These are phyloP conservation scores for Hermaeophaga mercurialis DNA, from an alignment of 2,888 invertebrate genomes.

Conservation along the genomic window DNA sequence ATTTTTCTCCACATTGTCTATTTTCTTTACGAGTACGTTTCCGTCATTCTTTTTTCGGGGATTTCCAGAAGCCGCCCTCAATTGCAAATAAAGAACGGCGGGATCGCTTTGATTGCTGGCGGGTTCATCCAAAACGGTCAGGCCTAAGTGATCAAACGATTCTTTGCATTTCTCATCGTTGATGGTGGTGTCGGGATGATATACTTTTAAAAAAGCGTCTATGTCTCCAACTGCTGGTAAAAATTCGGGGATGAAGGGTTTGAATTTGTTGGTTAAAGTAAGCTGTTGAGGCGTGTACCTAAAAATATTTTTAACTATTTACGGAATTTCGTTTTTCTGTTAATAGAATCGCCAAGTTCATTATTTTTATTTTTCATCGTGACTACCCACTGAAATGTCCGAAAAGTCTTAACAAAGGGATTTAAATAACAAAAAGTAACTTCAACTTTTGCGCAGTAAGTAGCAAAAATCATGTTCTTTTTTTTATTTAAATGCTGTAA, in stretches of 20 bases:
- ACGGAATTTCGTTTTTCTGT: too few species aligned
- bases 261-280: conserved; percentile 86
- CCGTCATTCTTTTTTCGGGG: conserved; percentile 49
- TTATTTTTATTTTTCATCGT: too few species aligned
- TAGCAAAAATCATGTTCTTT: background rate
- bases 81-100: conserved; percentile 88
- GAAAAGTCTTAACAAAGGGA: too few species aligned
- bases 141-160: conserved; percentile 61
- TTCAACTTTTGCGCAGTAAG: too few species aligned
- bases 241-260: conserved; percentile 95
- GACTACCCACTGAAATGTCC: too few species aligned
- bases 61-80: conserved; percentile 71
- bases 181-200: conserved; percentile 72
- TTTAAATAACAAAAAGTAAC: too few species aligned
- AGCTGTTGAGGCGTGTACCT: conserved; percentile 94
- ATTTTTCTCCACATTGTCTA: conserved; percentile 84
- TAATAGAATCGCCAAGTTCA: too few species aligned
- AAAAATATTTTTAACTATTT: conserved; percentile 37
- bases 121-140: conserved; percentile 91
- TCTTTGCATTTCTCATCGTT: conserved; percentile 45
- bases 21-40: conserved; percentile 69
- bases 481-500: too few species aligned
- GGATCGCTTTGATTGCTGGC: conserved; percentile 94
- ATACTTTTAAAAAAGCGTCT: conserved; percentile 95
- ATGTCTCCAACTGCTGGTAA: conserved; percentile 98